Base-by-base conservation (phyloP, 2,888 invertebrate species). In the Eristalinus aeneus region DNA sequence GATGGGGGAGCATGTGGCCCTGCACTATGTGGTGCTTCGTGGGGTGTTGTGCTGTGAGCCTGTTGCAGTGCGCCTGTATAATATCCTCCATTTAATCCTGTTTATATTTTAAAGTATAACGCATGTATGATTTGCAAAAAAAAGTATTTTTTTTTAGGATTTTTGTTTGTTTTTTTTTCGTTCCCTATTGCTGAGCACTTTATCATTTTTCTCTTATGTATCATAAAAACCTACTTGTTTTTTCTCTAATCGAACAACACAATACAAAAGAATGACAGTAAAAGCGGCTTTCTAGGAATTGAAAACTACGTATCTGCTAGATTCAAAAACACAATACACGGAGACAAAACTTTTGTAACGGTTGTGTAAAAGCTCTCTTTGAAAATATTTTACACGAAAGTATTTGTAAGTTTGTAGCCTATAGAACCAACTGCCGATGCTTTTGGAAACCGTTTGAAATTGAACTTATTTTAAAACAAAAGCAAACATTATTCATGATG, bases 31-130 rank as follows among this genome's bases (percentile, higher is more conserved):
- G 94, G 94, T 91, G 95, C 96, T 94, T 94, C 96, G 93, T 96
- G 96, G 89, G 95, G 95, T 93, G 97, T 97, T 93, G 97, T 97
- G 93, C 96, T 96, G 94, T 97, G 97, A 91, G 97, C 97, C 93
- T 97, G 97, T 94, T 97, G 97, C 92, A 96, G 94, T 91, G 95
- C 94, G 93, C 95, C 95, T 91, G 94, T 94, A 92, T 95, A 95
- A 93, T 95, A 95, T 92, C 95, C 95, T 92, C 95, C 95, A 92
- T 95, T 95, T 94, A 96, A 94, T 93, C 94, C 95, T 94, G 95
- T 91, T 91, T 91, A 63, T 88, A 79, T 88, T 75, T 89, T 88
- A 77, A 83, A 83, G 80, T 88, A 83, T 94, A 75, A 87, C 84
- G 87, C 87, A 75, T 86, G 83, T 88, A 89, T 89, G 88, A 88